Conservation (phyloP, 2,797 vertebrate genomes). For the Distichodus sexfasciatus region DNA sequence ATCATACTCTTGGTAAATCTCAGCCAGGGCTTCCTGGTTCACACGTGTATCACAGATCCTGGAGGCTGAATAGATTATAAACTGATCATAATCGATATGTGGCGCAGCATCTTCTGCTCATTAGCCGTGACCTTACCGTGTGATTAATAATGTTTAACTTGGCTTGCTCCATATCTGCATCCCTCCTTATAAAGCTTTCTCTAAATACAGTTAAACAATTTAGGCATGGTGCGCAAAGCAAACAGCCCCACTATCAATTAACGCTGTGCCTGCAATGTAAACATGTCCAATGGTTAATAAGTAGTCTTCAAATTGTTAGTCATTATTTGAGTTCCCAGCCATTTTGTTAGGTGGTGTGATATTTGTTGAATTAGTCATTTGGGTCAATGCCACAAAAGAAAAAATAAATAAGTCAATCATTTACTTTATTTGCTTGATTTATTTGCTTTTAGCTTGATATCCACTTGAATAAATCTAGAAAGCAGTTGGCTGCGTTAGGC, state of each 20-base stretch:
- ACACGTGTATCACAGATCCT: conserved; percentile 3
- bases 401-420: too few species aligned
- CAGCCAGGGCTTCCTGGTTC: conserved; percentile 5
- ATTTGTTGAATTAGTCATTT: neutral
- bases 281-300: neutral
- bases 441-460: too few species aligned
- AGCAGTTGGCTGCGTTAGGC: too few species aligned
- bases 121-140: neutral
- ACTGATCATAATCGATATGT: neutral
- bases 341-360: neutral
- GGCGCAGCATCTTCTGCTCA: conserved; percentile 2
- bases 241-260: too few species aligned
- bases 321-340: neutral
- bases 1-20: too few species aligned
- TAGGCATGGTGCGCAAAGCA: conserved; percentile 1
- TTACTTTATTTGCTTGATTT: too few species aligned
- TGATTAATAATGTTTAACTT: conserved; percentile 20
- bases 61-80: neutral
- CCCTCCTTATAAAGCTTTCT: neutral
- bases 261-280: neutral
- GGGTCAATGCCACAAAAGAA: too few species aligned
- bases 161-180: neutral
- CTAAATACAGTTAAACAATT: neutral
- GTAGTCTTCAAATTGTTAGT: neutral
- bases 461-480: too few species aligned